Conservation (phyloP, 2,113 vertebrate species). For the Vulpes ferrilata region DNA sequence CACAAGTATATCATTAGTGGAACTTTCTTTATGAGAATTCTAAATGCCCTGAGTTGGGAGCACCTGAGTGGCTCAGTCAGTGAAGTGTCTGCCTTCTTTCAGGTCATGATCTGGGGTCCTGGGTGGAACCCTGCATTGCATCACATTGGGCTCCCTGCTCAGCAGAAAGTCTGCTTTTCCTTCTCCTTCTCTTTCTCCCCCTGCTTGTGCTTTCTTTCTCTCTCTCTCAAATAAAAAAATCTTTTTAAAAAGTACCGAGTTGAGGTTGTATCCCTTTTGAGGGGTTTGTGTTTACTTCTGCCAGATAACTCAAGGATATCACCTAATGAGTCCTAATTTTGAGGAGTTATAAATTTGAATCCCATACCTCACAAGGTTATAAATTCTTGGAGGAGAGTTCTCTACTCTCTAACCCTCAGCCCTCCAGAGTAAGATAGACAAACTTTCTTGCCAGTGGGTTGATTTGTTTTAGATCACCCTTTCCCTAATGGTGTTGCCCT, state of each 20-base stretch:
- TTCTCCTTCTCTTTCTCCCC: no score
- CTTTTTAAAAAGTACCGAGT: not conserved
- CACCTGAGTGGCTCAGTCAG: no score
- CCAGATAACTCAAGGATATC: not conserved
- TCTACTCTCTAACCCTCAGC: not conserved
- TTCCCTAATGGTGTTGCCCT: not conserved
- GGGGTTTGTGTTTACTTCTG: slow-evolving; percentile 17
- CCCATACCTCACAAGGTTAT: not conserved
- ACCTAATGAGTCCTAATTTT: not conserved
- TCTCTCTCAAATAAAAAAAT: no score
- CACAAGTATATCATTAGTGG: not conserved
- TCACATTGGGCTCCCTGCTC: no score
- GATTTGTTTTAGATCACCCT: not conserved
- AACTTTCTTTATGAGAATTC: not conserved
- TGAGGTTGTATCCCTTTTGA: not conserved
- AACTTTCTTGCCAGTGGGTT: not conserved
- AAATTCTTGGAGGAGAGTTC: not conserved
- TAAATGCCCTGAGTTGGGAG: not conserved
- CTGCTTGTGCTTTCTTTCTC: no score
- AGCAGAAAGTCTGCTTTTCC: no score
- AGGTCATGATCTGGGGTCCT: no score
- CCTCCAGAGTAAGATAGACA: not conserved
- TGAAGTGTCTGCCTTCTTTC: no score
- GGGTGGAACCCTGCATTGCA: no score
- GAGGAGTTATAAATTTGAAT: not conserved